Conservation (phyloP, 2,113 vertebrate species). For the Capreolus pygargus region DNA sequence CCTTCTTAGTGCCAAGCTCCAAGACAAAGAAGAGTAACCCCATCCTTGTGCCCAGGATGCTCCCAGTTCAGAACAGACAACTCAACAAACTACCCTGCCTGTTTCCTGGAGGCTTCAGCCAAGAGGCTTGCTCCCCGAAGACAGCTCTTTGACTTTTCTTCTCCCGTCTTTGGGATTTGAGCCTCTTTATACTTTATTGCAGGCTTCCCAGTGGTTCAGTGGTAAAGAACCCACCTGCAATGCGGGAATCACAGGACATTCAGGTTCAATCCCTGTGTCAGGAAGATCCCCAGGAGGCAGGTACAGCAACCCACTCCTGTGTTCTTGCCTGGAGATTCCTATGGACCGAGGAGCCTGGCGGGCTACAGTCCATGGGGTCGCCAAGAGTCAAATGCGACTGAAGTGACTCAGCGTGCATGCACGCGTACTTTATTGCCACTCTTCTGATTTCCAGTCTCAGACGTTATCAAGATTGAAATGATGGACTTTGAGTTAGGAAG, state of each 20-base stretch:
- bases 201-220: neutral
- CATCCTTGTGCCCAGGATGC: fast-evolving
- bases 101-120: neutral
- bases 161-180: neutral
- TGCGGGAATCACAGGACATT: neutral
- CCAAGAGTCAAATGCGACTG: neutral
- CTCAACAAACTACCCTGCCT: too few relatives aligned
- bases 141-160: neutral
- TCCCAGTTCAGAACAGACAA: neutral
- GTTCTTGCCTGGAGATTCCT: neutral
- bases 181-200: neutral
- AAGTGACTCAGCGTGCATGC: neutral
- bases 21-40: neutral
- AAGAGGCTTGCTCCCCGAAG: neutral
- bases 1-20: neutral
- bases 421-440: neutral
- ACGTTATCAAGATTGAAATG: neutral
- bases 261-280: neutral
- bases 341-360: neutral
- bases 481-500: neutral
- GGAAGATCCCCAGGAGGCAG: neutral
- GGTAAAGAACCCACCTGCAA: neutral
- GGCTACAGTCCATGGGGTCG: neutral
- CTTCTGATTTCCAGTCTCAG: neutral
- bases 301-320: neutral